Evolutionary conservation across 1,140 invertebrate species (phyloP).

Genomic region (Oedothorax gibbosus): DNA sequence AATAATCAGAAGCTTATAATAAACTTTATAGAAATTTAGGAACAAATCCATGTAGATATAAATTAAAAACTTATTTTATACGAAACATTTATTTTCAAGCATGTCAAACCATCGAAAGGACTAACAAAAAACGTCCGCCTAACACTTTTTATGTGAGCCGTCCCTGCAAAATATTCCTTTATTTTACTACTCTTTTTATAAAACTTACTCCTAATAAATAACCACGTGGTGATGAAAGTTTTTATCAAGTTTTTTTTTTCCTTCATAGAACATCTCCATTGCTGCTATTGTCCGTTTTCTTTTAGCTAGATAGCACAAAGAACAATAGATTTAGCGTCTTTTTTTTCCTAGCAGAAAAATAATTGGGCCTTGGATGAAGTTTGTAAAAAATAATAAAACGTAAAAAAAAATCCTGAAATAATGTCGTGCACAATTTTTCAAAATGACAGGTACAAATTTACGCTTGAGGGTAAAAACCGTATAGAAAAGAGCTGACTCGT

Average conservation of each 20-base stretch:
- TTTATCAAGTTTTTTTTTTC: conserved; percentile 6
- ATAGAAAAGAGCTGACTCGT: neutral
- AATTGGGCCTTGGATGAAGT: neutral
- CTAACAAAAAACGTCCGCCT: too few relatives aligned
- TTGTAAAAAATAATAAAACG: conserved; percentile 22
- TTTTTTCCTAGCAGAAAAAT: conserved; percentile 12
- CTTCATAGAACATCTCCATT: conserved; percentile 16
- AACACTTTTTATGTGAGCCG: too few relatives aligned
- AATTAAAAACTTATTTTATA: too few relatives aligned
- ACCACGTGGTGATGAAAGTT: conserved; percentile 20
- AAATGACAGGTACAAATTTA: conserved; percentile 37
- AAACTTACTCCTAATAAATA: conserved; percentile 3
- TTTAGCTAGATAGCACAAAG: neutral
- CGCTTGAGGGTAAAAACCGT: neutral
- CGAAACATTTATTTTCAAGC: too few relatives aligned
- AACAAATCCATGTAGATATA: too few relatives aligned
- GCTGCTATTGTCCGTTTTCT: neutral
- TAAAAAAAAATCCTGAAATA: neutral
- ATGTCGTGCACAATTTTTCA: conserved; percentile 39
- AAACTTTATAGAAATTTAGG: too few relatives aligned
- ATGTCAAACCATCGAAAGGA: too few relatives aligned
- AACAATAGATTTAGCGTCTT: conserved; percentile 29
- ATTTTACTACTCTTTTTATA: too few relatives aligned
- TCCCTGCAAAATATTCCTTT: too few relatives aligned
- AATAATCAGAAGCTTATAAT: too few relatives aligned